These are phyloP conservation scores for Clamator glandarius DNA, from an alignment of 2,797 vertebrate species.

Conservation along the genomic window DNA sequence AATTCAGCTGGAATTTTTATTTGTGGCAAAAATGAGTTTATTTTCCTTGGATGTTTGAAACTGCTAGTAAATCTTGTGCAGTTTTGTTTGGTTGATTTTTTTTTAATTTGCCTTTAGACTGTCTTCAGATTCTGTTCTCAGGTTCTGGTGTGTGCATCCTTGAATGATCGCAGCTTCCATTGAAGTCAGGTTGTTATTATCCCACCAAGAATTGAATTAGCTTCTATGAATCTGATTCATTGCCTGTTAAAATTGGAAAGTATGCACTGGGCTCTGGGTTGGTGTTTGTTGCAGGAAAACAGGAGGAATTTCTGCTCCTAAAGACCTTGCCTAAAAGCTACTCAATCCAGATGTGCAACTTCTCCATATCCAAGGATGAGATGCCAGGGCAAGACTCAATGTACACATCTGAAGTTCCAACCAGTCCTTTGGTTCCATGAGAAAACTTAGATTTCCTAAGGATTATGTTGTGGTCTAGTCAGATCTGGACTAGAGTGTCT, in stretches of 20 bases:
- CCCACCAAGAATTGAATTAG: neutral
- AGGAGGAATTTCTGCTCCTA: neutral
- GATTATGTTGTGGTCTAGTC: neutral
- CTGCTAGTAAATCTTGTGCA: neutral
- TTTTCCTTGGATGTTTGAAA: neutral
- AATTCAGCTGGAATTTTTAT: neutral
- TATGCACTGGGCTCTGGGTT: neutral
- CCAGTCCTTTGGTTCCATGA: neutral
- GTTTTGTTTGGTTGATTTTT: neutral
- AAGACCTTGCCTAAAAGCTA: neutral
- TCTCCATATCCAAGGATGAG: neutral
- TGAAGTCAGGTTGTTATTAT: neutral
- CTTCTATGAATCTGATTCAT: neutral
- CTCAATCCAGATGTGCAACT: neutral
- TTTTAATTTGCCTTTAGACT: neutral
- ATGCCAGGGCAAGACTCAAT: neutral
- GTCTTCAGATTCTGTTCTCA: neutral
- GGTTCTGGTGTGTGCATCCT: rapidly evolving
- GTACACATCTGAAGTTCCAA: neutral
- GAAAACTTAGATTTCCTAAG: neutral
- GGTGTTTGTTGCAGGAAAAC: neutral
- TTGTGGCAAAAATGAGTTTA: neutral
- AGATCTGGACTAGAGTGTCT: neutral
- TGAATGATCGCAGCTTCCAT: neutral
- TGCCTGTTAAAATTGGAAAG: neutral